Evolutionary conservation across 2,113 vertebrate species (phyloP), one percentile per base, ranked within the genome.

Genomic region (Loxodonta africana): DNA sequence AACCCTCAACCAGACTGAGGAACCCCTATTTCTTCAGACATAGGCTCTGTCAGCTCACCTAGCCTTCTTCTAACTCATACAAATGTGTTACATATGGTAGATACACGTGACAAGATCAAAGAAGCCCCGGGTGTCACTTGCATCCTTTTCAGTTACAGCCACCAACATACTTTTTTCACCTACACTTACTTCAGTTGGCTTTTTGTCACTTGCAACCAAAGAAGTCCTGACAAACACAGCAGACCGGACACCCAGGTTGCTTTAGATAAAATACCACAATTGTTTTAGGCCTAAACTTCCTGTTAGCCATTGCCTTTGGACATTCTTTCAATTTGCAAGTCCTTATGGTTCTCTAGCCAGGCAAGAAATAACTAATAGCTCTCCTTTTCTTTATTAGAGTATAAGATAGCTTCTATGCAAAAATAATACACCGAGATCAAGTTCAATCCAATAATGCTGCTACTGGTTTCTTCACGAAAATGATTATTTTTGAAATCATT

Each of bases 181-280:
- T 62, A 26, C 0, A 1, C 57, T 77, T 69, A 63, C 51, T 78
- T 97, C 65, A 76, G 44, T 51, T 87, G 71, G 60, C 30, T 73
- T 93, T 88, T 60, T 92, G 94, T 89, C 88, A 67, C 67, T 82
- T 44, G 25, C 41, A 95, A 92, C 62, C 37, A 92, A 95, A 90
- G 33, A 88, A 62, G 9, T 57, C 74, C 51, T 80, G 37, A 77
- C n/a, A 5, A 33, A 33, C 3, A 57, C 18, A 73, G 67, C 18
- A 46, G 37, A 9, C 30, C 0, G 7, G 53, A 78, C 0, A 53
- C 2, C 23, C 4, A 1, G 28, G 48, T 37, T 57, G 23, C 76
- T 93, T n/a, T 5, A 7, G 44, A 12, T 81, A 25, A 76, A 86
- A 82, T 8, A 57, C 0, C 14, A 33, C 7, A 11, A 33, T 48